A percentile compares a stretch with the other conserved stretches of the same genome.
phyloP scores from a whole-genome alignment of 1,140 invertebrate species.

The Euschistus heros region DNA sequence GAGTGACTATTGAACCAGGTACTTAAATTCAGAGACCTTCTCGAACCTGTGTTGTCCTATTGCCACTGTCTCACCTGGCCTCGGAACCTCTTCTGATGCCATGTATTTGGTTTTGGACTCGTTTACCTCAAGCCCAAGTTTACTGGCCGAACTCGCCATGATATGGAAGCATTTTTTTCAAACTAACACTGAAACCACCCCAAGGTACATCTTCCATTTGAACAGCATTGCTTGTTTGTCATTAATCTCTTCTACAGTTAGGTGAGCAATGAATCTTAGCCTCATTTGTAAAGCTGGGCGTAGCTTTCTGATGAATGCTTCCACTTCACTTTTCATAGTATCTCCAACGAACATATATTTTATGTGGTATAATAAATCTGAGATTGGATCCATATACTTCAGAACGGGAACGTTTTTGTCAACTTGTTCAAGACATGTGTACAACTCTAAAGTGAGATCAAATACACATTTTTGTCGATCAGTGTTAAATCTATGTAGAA shows the following conservation, averaged over 20 bases:
- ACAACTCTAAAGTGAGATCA: constrained; percentile 77
- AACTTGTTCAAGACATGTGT: constrained; percentile 80
- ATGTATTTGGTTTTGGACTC: too few species aligned
- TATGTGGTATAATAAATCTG: constrained; percentile 83
- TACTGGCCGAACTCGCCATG: too few species aligned
- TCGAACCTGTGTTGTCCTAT: too few species aligned
- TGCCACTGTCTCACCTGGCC: too few species aligned
- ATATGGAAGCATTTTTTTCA: too few species aligned
- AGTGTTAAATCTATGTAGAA: constrained; percentile 69
- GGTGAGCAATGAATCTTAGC: constrained; percentile 81
- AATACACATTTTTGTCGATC: constrained; percentile 68
- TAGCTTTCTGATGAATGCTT: constrained; percentile 75
- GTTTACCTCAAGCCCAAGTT: too few species aligned
- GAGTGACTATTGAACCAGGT: too few species aligned
- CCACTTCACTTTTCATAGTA: constrained; percentile 82
- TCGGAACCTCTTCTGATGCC: too few species aligned
- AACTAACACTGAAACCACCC: too few species aligned
- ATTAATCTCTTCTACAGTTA: constrained; percentile 70
- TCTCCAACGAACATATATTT: constrained; percentile 98
- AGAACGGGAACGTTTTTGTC: constrained; percentile 66
- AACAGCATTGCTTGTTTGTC: background rate
- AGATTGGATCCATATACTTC: constrained; percentile 82
- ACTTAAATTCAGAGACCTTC: too few species aligned
- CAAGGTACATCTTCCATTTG: too few species aligned
- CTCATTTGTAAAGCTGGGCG: constrained; percentile 78